Percentiles rank a stretch among this genome's conserved stretches.
Conservation (phyloP, 2,113 vertebrate genomes). For the Orientallactaga bullata region DNA sequence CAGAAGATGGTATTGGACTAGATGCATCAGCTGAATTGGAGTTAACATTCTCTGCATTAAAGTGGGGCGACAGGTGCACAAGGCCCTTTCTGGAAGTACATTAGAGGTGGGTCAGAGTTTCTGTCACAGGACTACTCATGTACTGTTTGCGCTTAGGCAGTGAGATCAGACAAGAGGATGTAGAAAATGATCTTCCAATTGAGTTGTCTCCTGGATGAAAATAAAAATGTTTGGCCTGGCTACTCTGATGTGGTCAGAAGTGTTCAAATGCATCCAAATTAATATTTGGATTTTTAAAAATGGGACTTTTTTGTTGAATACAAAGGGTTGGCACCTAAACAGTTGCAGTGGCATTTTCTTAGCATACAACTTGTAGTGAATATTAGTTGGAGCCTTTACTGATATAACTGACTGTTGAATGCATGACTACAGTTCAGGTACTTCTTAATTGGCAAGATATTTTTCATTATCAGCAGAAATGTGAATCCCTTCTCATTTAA, state of each 20-base stretch:
- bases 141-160: not conserved
- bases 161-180: not conserved
- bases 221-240: not conserved
- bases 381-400: not conserved
- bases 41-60: not conserved
- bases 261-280: not conserved
- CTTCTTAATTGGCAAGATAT: slow-evolving; percentile 2
- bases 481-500: not conserved
- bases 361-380: not conserved
- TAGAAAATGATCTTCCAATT: slow-evolving; percentile 45
- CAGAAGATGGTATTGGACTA: not conserved
- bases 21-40: not conserved
- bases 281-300: not conserved
- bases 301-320: slow-evolving; percentile 22
- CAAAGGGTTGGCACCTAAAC: slow-evolving; percentile 19
- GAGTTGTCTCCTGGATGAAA: slow-evolving; percentile 25
- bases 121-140: not conserved
- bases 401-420: not conserved
- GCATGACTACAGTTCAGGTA: not conserved
- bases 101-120: not conserved
- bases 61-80: not conserved
- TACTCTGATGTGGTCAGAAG: not conserved
- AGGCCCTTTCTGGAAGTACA: not conserved
- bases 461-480: not conserved
- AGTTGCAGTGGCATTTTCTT: slow-evolving; percentile 43